Percentiles rank a stretch among this genome's conserved stretches.
These are phyloP conservation scores for Lepas anatifera DNA, from an alignment of 2,888 invertebrate genomes.

Conservation along the genomic window DNA sequence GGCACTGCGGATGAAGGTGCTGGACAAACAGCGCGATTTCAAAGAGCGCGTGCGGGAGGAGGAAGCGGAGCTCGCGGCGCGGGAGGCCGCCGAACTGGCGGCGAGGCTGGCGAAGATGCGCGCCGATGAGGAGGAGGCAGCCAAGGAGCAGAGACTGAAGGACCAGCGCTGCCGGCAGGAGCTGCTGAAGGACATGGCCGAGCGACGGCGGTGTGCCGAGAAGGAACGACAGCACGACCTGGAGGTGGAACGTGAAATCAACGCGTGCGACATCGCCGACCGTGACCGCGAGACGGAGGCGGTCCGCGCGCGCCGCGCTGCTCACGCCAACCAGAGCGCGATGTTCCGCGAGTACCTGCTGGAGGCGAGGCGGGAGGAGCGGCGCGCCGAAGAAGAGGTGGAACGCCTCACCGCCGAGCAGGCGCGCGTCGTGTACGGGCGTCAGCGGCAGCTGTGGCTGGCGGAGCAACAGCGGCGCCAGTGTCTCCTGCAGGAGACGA, in stretches of 20 bases:
- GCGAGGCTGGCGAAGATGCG: background rate
- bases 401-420: background rate
- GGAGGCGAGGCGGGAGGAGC: background rate
- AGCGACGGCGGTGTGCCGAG: background rate
- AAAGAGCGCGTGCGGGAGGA: background rate
- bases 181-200: slow-evolving; percentile 2
- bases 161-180: background rate
- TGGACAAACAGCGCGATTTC: background rate
- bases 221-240: background rate
- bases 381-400: background rate
- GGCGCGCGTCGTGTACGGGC: background rate
- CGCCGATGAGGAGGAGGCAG: background rate
- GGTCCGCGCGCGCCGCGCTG: background rate
- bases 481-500: slow-evolving; percentile 5
- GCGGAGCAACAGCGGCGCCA: background rate
- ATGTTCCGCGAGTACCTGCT: background rate
- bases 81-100: background rate
- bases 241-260: background rate
- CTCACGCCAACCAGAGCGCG: background rate
- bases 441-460: background rate
- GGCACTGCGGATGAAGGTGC: background rate
- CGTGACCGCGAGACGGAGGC: background rate
- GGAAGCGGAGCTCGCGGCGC: background rate
- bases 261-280: background rate
- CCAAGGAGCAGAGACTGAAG: background rate